These are phyloP conservation scores for Drepanosiphum platanoidis DNA, from an alignment of 2,888 invertebrate genomes.

Conservation along the genomic window DNA sequence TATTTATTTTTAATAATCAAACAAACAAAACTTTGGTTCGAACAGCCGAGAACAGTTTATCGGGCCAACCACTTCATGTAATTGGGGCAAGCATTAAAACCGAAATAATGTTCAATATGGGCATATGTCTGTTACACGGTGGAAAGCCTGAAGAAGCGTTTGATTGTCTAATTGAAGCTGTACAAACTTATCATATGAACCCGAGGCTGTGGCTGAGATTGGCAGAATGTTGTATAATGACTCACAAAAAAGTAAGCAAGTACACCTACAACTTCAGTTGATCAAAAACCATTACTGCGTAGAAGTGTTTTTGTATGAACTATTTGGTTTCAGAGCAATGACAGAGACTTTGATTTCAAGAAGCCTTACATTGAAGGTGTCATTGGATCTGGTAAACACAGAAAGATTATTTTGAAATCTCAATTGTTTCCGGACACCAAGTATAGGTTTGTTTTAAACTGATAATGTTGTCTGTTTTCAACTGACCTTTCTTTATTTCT, in stretches of 20 bases:
- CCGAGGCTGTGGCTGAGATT: conserved; percentile 91
- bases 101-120: conserved; percentile 82
- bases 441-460: conserved; percentile 70
- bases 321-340: conserved; percentile 70
- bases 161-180: conserved; percentile 87
- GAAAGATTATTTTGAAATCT: conserved; percentile 72
- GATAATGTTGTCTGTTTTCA: background rate
- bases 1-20: conserved; percentile 2
- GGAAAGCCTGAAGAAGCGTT: conserved; percentile 86
- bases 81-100: conserved; percentile 73
- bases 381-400: conserved; percentile 72
- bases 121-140: conserved; percentile 83
- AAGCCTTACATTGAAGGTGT: conserved; percentile 70
- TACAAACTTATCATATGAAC: conserved; percentile 86
- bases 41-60: conserved; percentile 64
- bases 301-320: background rate
- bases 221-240: conserved; percentile 89
- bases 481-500: too few relatives aligned
- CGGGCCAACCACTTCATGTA: conserved; percentile 73
- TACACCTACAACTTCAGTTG: background rate
- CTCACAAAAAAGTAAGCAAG: conserved; percentile 72
- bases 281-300: background rate
- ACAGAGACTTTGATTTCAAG: conserved; percentile 72
- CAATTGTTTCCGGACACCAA: conserved; percentile 69
- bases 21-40: background rate